Conservation (phyloP, 2,888 invertebrate genomes). For the Drosophila putrida region DNA sequence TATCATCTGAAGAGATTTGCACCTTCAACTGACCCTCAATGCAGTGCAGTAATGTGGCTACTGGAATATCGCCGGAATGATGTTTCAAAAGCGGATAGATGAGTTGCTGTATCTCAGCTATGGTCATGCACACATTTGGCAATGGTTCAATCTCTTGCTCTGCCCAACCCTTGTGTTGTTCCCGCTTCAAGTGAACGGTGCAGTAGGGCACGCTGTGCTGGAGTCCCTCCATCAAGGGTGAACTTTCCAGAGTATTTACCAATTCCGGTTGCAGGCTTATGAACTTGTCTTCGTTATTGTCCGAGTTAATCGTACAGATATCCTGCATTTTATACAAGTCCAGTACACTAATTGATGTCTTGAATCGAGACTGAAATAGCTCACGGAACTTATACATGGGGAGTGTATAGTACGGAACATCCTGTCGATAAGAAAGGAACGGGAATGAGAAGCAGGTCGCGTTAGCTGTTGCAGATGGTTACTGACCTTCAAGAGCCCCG, state of each 20-base stretch:
- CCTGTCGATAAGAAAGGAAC: slow-evolving; percentile 84
- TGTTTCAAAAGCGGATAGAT: slow-evolving; percentile 83
- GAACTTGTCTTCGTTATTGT: slow-evolving; percentile 89
- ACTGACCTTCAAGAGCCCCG: slow-evolving; percentile 88
- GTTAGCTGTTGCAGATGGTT: background rate
- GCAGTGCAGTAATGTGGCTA: slow-evolving; percentile 84
- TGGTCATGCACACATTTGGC: slow-evolving; percentile 86
- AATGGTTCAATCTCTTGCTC: slow-evolving; percentile 90
- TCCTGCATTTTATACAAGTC: slow-evolving; percentile 91
- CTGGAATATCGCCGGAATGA: slow-evolving; percentile 84
- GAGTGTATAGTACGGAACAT: slow-evolving; percentile 91
- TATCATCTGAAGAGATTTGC: slow-evolving; percentile 85
- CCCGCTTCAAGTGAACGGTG: slow-evolving; percentile 87
- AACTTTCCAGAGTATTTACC: slow-evolving; percentile 86
- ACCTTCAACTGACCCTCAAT: slow-evolving; percentile 83
- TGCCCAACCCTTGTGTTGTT: slow-evolving; percentile 90
- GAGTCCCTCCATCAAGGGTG: slow-evolving; percentile 85
- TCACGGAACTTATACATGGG: slow-evolving; percentile 93
- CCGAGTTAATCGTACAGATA: slow-evolving; percentile 91
- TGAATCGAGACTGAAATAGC: slow-evolving; percentile 92
- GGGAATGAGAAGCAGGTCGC: background rate
- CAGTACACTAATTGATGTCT: slow-evolving; percentile 89
- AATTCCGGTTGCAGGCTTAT: slow-evolving; percentile 89
- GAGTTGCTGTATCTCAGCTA: slow-evolving; percentile 83
- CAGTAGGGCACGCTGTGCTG: slow-evolving; percentile 88